A percentile compares a stretch with the other conserved stretches of the same genome.
These are phyloP conservation scores for Mugil cephalus DNA, from an alignment of 2,113 vertebrate species.

Conservation along the genomic window DNA sequence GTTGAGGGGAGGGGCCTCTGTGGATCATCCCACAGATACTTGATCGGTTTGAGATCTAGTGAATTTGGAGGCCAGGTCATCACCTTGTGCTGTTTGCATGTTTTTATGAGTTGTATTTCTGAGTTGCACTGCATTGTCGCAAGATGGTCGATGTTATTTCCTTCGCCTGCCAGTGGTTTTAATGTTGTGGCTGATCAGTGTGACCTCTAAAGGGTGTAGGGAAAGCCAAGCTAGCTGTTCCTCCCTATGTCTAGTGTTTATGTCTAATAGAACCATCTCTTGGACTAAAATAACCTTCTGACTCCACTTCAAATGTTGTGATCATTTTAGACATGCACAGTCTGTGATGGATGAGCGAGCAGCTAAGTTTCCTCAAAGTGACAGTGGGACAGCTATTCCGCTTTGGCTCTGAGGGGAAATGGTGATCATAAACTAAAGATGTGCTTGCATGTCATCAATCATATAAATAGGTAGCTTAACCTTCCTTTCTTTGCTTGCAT, in stretches of 20 bases:
- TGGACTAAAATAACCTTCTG: slow-evolving; percentile 6
- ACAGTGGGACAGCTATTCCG: slow-evolving; percentile 5
- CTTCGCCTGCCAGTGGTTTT: no score
- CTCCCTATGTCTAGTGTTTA: neutral
- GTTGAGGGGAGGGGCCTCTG: no score
- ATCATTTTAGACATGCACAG: neutral
- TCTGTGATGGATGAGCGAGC: neutral
- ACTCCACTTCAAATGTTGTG: neutral
- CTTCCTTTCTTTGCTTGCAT: neutral
- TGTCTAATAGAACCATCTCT: rapidly evolving
- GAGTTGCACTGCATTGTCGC: no score
- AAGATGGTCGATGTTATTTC: no score
- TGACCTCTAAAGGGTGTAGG: no score
- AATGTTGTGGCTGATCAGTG: no score
- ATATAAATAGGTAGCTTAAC: neutral
- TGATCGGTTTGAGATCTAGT: no score
- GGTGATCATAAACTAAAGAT: slow-evolving; percentile 6
- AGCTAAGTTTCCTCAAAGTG: slow-evolving; percentile 6
- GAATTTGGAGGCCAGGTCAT: no score
- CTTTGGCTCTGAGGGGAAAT: neutral
- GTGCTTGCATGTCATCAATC: neutral
- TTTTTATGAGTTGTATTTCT: no score
- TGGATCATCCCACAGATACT: no score
- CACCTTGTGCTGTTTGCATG: no score
- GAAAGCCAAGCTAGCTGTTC: neutral